Evolutionary conservation across 2,888 invertebrate species (phyloP), one percentile per base, ranked within the genome.

Genomic region (Agrotis puta): DNA sequence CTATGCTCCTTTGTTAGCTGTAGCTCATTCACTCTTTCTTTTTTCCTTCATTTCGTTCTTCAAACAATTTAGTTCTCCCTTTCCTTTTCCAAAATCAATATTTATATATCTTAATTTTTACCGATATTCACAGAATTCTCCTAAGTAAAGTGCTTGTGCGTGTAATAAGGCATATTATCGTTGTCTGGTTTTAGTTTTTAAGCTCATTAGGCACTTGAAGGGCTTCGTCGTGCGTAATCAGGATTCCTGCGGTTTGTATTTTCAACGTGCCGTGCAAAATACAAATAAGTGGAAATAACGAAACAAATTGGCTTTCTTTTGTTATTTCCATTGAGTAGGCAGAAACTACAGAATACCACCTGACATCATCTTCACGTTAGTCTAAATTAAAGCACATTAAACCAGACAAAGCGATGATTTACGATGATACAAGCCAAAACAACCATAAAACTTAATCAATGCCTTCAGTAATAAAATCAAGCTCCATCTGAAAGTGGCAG

Each of bases 161-260:
- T 65, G 63, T 64, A 56, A 61, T 70, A 58, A 56, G 57, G 33
- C 47, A 24, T 51, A 76, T 53, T 56, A 68, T 71, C 64, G 51
- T 59, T 39, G 61, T 47, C 64, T 48, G 62, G 76, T 71, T 66
- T 79, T 62, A 62, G 51, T 65, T 61, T 51, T 77, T 77, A 79
- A 79, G 63, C 79, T 73, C 58, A 81, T 79, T 79, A 77, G 72
- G 16, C 27, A 27, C 64, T 69, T 79, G 54, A 66, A 58, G 13
- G 79, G 81, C 77, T 81, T 79, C 81, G 47, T 39, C 33, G 56
- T 68, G 63, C 73, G 77, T 65, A 65, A 77, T 72, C 67, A 68
- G 80, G 59, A 72, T 64, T 68, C 73, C 56, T 67, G 62, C 56
- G 53, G 68, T 59, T 50, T 57, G 48, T 43, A 51, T 13, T 39